Base-by-base conservation (phyloP, 2,888 invertebrate genomes). In the Platerodrilus igneus region DNA sequence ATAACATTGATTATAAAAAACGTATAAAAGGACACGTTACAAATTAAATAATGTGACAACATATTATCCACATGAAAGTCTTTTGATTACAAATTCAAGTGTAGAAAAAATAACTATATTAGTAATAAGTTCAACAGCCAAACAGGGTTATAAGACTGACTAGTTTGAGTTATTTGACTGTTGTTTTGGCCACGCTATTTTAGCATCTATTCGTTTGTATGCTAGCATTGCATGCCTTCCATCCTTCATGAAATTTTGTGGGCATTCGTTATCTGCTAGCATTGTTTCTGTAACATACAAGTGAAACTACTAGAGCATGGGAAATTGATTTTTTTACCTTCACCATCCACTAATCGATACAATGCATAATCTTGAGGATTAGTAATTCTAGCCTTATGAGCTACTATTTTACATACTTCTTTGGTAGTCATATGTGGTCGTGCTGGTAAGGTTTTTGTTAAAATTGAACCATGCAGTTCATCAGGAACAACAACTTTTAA, bases 311-410 rank as follows among this genome's bases (percentile, higher is more conserved):
- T 8, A 19, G 5, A 6, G 19, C n/a, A n/a, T n/a, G n/a, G n/a
- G n/a, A n/a, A n/a, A n/a, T n/a, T n/a, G n/a, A n/a, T n/a, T n/a
- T n/a, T n/a, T 60, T 62, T 67, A 90, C 90, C 90, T 76, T 91
- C 87, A 54, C 92, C 92, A 61, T 91, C 87, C 38, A 89, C 85
- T 43, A 94, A 72, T 49, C 90, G 84, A 63, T 89, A 95, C 37
- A 96, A 77, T 37, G 90, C 92, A 64, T 93, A 95, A 68, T 96
- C 95, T 69, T 94, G 93, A 10, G 95, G 92, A 70, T 95, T 96
- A 40, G 94, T 94, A 53, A 96, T 91, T 60, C 88, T 82, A 40
- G 93, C 89, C 62, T 94, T 93, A 64, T 94, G 93, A 9, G 95
- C 95, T 38, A 96, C 86, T 60, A 93, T 90, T 33, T 92, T 84